Conservation (phyloP, 2,888 invertebrate genomes). For the Nudaria mundana region DNA sequence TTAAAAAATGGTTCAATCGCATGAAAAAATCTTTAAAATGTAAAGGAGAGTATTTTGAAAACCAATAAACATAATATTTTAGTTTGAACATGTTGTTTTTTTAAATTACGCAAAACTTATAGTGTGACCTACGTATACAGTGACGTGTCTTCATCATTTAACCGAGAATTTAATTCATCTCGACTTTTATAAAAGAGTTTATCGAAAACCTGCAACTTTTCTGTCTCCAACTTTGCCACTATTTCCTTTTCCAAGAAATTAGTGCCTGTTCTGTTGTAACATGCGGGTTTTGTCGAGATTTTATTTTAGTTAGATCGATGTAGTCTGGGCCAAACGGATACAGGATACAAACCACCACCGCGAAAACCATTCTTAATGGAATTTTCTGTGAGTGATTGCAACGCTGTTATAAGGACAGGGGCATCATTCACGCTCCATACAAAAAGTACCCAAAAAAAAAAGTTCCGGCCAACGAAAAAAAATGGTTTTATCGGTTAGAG, state of each 20-base stretch:
- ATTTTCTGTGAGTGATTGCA: slow-evolving; percentile 11
- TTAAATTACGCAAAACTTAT: no score
- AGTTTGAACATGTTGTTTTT: no score
- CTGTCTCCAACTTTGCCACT: slow-evolving; percentile 11
- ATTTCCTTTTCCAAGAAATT: slow-evolving; percentile 24
- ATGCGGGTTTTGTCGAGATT: slow-evolving; percentile 9
- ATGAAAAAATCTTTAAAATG: no score
- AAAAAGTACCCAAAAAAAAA: no score
- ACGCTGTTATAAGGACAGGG: slow-evolving; percentile 19
- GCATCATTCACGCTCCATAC: no score
- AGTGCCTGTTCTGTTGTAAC: slow-evolving; percentile 1
- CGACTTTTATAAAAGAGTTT: slow-evolving; percentile 19
- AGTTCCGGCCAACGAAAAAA: no score
- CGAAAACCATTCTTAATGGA: slow-evolving; percentile 30
- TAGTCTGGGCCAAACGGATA: slow-evolving; percentile 33
- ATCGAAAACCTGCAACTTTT: slow-evolving; percentile 24
- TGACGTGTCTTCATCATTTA: slow-evolving; percentile 16
- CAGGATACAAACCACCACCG: slow-evolving; percentile 23
- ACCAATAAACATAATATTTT: no score
- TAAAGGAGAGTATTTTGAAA: no score
- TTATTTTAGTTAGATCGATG: slow-evolving; percentile 26
- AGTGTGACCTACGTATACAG: no score
- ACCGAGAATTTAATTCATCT: slow-evolving; percentile 10
- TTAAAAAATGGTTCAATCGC: no score
- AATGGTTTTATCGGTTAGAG: no score